A percentile compares a stretch with the other conserved stretches of the same genome.
Evolutionary conservation across 2,113 vertebrate species (phyloP).

Genomic region (Cyphomyrus plagiostoma): DNA sequence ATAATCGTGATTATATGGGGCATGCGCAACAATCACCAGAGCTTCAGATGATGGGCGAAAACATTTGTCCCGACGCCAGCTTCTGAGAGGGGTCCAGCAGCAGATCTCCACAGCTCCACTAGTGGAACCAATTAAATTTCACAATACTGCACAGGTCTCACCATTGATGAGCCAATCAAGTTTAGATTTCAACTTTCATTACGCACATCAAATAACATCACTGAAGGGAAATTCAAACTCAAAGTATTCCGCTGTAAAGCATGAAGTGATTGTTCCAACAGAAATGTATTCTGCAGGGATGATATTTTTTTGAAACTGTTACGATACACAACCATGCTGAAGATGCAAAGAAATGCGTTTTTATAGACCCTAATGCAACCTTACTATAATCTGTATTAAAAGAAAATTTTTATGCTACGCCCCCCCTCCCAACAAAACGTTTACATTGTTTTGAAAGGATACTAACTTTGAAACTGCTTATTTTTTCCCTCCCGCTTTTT

Average conservation of each 20-base stretch:
- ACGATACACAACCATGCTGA: neutral
- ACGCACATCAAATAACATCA: neutral
- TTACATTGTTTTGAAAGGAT: too few species aligned
- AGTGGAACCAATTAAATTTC: neutral
- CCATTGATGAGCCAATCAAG: neutral
- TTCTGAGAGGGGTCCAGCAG: neutral
- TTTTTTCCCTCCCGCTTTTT: neutral
- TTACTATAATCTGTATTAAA: neutral
- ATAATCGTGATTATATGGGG: neutral
- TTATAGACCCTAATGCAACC: neutral
- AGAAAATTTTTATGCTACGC: neutral
- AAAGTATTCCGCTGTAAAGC: neutral
- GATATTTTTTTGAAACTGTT: neutral
- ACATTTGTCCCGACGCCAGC: neutral
- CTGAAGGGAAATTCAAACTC: neutral
- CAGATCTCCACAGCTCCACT: neutral
- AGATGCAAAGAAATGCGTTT: neutral
- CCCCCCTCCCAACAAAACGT: too few species aligned
- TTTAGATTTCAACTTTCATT: neutral
- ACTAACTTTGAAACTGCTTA: neutral
- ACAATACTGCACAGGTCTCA: neutral
- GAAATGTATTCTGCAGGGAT: neutral
- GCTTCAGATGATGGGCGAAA: neutral
- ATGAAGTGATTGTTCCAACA: neutral
- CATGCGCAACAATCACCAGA: neutral